phyloP scores from a whole-genome alignment of 2,797 vertebrate species.

The Melanotaenia maccullochi region DNA sequence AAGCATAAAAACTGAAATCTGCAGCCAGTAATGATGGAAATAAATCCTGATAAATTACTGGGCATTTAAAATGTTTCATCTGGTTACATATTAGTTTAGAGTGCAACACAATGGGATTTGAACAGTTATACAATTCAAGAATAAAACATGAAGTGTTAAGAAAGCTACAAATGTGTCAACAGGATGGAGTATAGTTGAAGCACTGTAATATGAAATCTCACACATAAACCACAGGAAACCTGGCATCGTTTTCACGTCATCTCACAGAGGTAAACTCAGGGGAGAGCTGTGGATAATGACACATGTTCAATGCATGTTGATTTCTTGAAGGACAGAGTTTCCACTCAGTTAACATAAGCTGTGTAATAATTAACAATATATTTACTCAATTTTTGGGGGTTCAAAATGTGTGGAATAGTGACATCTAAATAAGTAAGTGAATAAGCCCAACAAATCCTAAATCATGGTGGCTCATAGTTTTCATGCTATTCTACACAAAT shows the following conservation, averaged over 20 bases:
- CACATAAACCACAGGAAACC: not conserved
- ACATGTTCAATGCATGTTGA: not conserved
- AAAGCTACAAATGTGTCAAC: not conserved
- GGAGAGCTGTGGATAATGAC: not conserved
- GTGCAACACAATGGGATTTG: not conserved
- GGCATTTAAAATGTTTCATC: not conserved
- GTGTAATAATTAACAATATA: not conserved
- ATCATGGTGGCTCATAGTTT: not conserved
- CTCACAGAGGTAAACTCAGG: not conserved
- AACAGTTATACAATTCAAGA: not conserved
- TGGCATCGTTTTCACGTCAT: not conserved
- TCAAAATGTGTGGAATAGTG: too few species aligned
- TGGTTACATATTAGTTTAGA: constrained; percentile 5
- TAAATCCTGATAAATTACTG: not conserved
- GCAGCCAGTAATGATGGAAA: not conserved
- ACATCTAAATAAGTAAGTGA: too few species aligned
- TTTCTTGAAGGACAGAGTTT: not conserved
- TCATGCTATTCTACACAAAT: too few species aligned
- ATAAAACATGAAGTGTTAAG: not conserved
- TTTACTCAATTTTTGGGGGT: too few species aligned
- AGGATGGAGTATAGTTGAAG: not conserved
- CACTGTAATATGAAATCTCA: not conserved
- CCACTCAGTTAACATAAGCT: not conserved
- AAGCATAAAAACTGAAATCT: constrained; percentile 7
- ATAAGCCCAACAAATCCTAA: too few species aligned